Percentiles rank a stretch among this genome's conserved stretches.
These are phyloP conservation scores for Ornithoptera priamus DNA, from an alignment of 2,888 invertebrate genomes.

Conservation along the genomic window DNA sequence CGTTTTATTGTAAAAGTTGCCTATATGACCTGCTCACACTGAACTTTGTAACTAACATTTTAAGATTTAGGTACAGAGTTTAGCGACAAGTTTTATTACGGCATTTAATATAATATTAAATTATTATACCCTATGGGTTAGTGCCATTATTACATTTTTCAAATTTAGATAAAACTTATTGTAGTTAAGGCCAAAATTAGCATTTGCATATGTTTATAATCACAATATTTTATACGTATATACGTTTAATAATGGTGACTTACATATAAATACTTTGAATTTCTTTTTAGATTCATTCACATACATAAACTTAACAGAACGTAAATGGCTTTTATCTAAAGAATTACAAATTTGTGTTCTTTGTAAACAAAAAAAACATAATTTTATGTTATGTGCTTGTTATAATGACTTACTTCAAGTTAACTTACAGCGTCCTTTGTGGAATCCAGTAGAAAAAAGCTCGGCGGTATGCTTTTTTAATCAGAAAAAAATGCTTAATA, in stretches of 20 bases:
- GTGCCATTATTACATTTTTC: not conserved
- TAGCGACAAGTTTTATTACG: not conserved
- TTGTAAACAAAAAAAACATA: not conserved
- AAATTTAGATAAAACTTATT: not conserved
- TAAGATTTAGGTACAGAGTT: conserved; percentile 17
- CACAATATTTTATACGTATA: too few relatives aligned
- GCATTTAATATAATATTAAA: not conserved
- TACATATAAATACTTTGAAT: not conserved
- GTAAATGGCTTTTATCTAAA: too few relatives aligned
- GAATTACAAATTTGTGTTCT: not conserved
- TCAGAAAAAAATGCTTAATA: conserved; percentile 20
- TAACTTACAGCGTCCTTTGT: not conserved
- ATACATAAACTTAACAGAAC: not conserved
- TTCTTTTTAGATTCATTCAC: not conserved
- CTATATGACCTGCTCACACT: conserved; percentile 13
- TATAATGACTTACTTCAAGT: conserved; percentile 3
- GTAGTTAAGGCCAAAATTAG: too few relatives aligned
- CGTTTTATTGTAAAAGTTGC: conserved; percentile 29
- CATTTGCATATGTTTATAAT: too few relatives aligned
- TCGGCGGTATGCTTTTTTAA: conserved; percentile 1
- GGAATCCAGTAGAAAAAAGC: conserved; percentile 2
- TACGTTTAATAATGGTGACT: too few relatives aligned
- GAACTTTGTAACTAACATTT: conserved; percentile 20
- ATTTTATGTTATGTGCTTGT: conserved; percentile 7
- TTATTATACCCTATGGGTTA: not conserved